phyloP scores from a whole-genome alignment of 2,797 vertebrate genomes.

The Alfaro cultratus region DNA sequence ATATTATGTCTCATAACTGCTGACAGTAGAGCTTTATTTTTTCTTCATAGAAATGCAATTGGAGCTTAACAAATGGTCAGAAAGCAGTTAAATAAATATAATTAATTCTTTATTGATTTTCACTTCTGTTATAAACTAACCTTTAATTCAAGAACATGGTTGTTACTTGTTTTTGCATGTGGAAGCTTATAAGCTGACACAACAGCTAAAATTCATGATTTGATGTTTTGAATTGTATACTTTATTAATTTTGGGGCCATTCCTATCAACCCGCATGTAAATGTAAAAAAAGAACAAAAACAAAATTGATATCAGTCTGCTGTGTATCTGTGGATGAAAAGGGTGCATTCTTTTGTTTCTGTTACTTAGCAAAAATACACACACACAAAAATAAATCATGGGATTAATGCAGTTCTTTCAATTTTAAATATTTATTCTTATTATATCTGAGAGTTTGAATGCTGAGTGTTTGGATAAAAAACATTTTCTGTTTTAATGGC shows the following conservation, averaged over 20 bases:
- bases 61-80: not conserved
- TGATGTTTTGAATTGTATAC: conserved; percentile 25
- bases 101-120: not conserved
- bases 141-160: not conserved
- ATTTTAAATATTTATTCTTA: conserved; percentile 14
- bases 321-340: conserved; percentile 29
- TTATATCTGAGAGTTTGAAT: not conserved
- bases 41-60: too few relatives aligned
- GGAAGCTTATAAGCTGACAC: conserved; percentile 32
- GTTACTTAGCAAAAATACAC: conserved; percentile 5
- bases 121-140: not conserved
- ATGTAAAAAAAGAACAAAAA: conserved; percentile 5
- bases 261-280: conserved; percentile 21
- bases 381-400: not conserved
- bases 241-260: conserved; percentile 14
- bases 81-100: not conserved
- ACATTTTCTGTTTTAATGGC: not conserved
- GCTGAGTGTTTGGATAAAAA: conserved; percentile 3
- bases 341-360: conserved; percentile 12
- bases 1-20: not conserved
- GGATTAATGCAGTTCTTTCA: not conserved
- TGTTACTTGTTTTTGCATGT: conserved; percentile 12
- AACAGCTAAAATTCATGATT: conserved; percentile 17
- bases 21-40: not conserved
- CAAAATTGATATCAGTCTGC: conserved; percentile 10